Evolutionary conservation across 2,888 invertebrate genomes (phyloP), one percentile per base, ranked within the genome.

Genomic region (Calameuta pallipes): DNA sequence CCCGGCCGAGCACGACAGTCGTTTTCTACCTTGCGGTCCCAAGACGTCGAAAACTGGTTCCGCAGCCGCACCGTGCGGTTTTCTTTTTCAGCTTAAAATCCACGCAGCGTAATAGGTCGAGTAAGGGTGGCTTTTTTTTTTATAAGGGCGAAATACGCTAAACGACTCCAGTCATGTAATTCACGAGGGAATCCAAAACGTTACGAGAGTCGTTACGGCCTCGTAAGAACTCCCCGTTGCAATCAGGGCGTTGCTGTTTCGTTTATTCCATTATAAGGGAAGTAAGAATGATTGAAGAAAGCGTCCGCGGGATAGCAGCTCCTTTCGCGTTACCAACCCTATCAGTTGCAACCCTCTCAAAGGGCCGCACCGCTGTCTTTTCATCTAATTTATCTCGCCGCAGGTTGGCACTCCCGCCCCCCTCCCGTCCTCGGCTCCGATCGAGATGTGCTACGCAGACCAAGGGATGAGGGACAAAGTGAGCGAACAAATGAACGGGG

Each of bases 341-440:
- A 80, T 78, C 77, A 73, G 68, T 77, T 79, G 69, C 76, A 36
- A 76, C 37, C 35, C 75, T 70, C 69, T 74, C 79, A 73, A 75
- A 74, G 33, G 9, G 13, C 33, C 71, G 30, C 15, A 11, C 30
- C 71, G 30, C 76, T 80, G 80, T 80, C 77, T 80, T 83, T 82
- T 85, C 82, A 83, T 86, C 82, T 82, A 85, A 87, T 87, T 85
- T 85, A 78, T 80, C 78, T 85, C 85, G 76, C 85, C 77, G 81
- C 82, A 76, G 83, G 84, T 80, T 74, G 80, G 23, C 56, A 23
- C 23, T 9, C 56, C 56, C 41, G 15, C 3, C 3, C 3, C 3
- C 37, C 1, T 11, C 3, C 36, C 35, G 35, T 12, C 12, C 15
- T 0, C 1, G 11, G 11, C 35, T 1, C 23, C 70, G 71, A 41